Evolutionary conservation across 1,140 invertebrate genomes (phyloP), one percentile per base, ranked within the genome.

Genomic region (Papilio helenus): DNA sequence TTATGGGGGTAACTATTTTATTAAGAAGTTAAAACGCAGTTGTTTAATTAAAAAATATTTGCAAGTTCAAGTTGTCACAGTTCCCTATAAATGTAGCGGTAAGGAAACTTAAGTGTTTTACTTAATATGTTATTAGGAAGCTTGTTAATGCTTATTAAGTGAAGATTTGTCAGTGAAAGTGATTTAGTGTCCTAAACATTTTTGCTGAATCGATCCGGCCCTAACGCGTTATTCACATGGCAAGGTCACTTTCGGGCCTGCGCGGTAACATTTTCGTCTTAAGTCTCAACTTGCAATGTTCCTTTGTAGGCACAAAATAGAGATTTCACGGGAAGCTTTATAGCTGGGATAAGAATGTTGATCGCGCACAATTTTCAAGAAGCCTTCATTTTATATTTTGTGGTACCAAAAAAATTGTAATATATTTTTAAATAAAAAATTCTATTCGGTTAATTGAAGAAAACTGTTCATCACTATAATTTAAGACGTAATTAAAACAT

Each of bases 151-250:
- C 5, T 68, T 68, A 68, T 68, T 68, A 68, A 68, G 61, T 68
- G 61, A 12, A 68, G 61, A 51, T 76, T 51, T 51, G 44, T 29
- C 73, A 51, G 26, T 20, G 44, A 18, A 76, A 76, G 73, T 76
- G 73, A 76, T 76, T 76, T 46, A 76, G 73, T 76, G 73, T 76
- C 46, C 73, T 76, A 29, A 51, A 55, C 73, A 76, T 76, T 76
- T 76, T 76, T 76, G 73, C 73, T 76, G 73, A 76, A 76, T 76
- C 73, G 73, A 76, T 76, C 73, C 73, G 44, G 20, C 3, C 26
- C 73, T 42, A 76, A 51, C 73, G 46, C 49, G 73, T 76, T 76
- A 76, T 49, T 23, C 73, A 76, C 73, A 76, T 76, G 73, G 44
- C 73, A 76, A 76, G 73, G 73, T 76, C 73, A 46, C 49, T 51